Evolutionary conservation across 2,113 vertebrate species (phyloP).

Genomic region (Climacteris rufus): DNA sequence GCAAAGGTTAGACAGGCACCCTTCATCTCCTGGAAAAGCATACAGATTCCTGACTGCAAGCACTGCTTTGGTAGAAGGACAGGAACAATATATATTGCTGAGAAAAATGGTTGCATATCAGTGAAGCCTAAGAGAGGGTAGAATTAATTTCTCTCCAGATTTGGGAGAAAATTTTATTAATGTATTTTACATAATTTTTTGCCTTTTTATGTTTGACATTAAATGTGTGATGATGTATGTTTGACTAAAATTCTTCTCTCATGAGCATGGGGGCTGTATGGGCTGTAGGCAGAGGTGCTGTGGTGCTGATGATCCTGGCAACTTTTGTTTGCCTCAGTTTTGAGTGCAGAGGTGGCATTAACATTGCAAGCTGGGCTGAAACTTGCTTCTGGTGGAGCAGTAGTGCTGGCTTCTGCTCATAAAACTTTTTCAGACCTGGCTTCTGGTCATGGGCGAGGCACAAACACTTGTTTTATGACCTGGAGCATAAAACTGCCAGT

Average conservation of each 20-base stretch:
- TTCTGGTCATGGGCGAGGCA: background rate
- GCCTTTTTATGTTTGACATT: background rate
- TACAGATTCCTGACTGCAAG: background rate
- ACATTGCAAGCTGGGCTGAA: background rate
- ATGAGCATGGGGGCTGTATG: fast-evolving
- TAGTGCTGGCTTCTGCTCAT: background rate
- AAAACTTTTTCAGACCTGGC: background rate
- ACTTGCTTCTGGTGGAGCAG: background rate
- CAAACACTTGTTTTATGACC: background rate
- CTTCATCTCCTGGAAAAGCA: background rate
- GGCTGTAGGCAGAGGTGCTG: background rate
- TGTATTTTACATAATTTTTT: background rate
- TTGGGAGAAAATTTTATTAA: background rate
- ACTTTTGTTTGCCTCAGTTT: background rate
- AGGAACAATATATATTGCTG: background rate
- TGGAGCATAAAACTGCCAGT: background rate
- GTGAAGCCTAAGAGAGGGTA: background rate
- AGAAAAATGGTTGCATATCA: background rate
- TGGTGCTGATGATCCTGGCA: background rate
- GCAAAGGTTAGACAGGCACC: background rate
- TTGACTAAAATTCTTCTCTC: background rate
- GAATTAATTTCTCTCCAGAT: background rate
- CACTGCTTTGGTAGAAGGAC: background rate
- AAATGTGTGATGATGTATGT: background rate
- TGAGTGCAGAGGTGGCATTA: background rate